Base-by-base conservation (phyloP, 2,113 vertebrate species). In the Cranoglanis bouderius region DNA sequence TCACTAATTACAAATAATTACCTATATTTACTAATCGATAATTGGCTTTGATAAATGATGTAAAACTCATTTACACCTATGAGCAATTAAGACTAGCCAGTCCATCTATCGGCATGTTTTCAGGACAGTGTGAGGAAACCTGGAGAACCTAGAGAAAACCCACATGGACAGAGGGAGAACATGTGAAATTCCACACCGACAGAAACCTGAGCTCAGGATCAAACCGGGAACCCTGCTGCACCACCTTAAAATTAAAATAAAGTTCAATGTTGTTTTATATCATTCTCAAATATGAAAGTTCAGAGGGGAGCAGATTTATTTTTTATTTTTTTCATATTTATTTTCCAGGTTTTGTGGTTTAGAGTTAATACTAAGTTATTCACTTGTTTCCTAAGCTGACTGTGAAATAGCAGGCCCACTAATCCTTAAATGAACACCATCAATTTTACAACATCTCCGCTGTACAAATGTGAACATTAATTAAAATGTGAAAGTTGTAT, bases 401-500 rank as follows among this genome's bases (percentile, higher is more conserved):
- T 29, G 19, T 55, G n/a, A 86, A 57, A 32, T 57, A 86, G 26
- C 24, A 51, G 18, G 29, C 9, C 2, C 29, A 32, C 38, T 38
- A 78, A 57, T 35, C 46, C 18, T 40, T 32, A 61, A 61, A 78
- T 46, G 55, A 75, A 43, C 32, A 19, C 24, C 55, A 10, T 35
- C n/a, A 18, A 40, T 75, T 85, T 57, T 57, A 35, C 51, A 40
- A 13, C 49, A 59, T 75, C 35, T 75, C 12, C 26, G 51, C 53
- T n/a, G 72, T 57, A 57, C 24, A 86, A 59, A 77, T 59, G 51
- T 43, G 38, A 59, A 46, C 55, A 49, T 86, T 86, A 29, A 86
- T 77, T 86, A 86, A 77, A 55, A 85, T 1, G 40, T 74, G 49
- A 86, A 57, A 29, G 85, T 55, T 72, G 65, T 86, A 75, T 55